These are phyloP conservation scores for Timandra comae DNA, from an alignment of 2,888 invertebrate species.

Conservation along the genomic window DNA sequence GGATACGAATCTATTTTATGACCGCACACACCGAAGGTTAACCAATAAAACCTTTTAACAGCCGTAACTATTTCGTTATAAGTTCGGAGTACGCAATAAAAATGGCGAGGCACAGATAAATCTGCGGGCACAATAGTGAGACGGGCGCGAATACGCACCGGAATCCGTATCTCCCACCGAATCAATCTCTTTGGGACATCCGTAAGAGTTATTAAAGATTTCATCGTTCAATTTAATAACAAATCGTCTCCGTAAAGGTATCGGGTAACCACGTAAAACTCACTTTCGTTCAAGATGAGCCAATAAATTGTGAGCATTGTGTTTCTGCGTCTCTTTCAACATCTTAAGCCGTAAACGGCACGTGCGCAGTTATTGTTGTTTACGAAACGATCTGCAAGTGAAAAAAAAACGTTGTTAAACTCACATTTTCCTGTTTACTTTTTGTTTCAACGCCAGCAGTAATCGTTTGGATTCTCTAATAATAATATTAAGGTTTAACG, in stretches of 20 bases:
- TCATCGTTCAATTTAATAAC: slow-evolving; percentile 27
- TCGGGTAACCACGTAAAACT: slow-evolving; percentile 53
- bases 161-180: slow-evolving; percentile 36
- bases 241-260: slow-evolving; percentile 37
- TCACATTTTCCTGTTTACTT: slow-evolving; percentile 39
- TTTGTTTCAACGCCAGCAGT: slow-evolving; percentile 31
- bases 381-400: slow-evolving; percentile 52
- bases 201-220: neutral
- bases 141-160: slow-evolving; percentile 24
- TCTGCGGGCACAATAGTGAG: slow-evolving; percentile 57
- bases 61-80: slow-evolving; percentile 75
- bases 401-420: slow-evolving; percentile 56
- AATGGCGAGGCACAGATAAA: slow-evolving; percentile 70
- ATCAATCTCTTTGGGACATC: slow-evolving; percentile 57
- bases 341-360: slow-evolving; percentile 62
- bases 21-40: slow-evolving; percentile 72
- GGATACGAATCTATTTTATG: slow-evolving; percentile 74
- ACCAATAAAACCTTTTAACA: slow-evolving; percentile 77
- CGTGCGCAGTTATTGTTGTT: slow-evolving; percentile 58
- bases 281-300: slow-evolving; percentile 50
- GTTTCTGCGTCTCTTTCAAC: slow-evolving; percentile 49
- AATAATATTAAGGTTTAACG: slow-evolving; percentile 33
- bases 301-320: slow-evolving; percentile 63
- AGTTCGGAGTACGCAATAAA: slow-evolving; percentile 75
- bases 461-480: slow-evolving; percentile 34